Base-by-base conservation (phyloP, 2,113 vertebrate genomes). In the Athene cunicularia region DNA sequence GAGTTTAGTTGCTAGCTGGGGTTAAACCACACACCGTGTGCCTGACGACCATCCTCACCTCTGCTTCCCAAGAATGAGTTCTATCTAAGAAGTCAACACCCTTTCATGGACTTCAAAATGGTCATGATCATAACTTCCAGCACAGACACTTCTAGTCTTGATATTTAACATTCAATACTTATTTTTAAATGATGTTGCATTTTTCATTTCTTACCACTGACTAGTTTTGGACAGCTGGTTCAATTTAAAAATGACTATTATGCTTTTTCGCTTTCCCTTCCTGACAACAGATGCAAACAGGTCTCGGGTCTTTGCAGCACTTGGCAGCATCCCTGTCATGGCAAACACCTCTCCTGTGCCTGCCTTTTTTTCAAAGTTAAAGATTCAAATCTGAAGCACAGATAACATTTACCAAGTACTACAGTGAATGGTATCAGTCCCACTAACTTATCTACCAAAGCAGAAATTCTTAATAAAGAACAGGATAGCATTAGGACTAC, bases 21-120 rank as follows among this genome's bases (percentile, higher is more conserved):
- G 39, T 41, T 60, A 64, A 56, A 56, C 12, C 20, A 45, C 12
- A 26, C 28, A 33, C 27, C 39, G 33, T 3, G 0, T 1, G 0
- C 28, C 43, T 7, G 0, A 28, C 83, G 28, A 43, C 16, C 63
- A 39, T 32, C 39, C 33, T 82, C 87, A 76, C 20, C 21, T 66
- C 63, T 53, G 68, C 59, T 67, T 56, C 33, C 26, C 45, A 8
- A 14, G 21, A 56, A 20, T 0, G 1, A 83, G 32, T 55, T 63
- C 47, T 41, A 86, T 62, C 47, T 45, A 86, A 86, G 45, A 72
- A 80, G 59, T 2, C 24, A 52, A 17, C 15, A 24, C 16, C 4
- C 27, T 55, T 63, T 12, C 63, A 60, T 0, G 41, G 62, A 80
- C 19, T 70, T 76, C 41, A 93, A 53, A 82, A 66, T 22, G 2